Evolutionary conservation across 2,888 invertebrate species (phyloP), one percentile per base, ranked within the genome.

Genomic region (Deilephila elpenor): DNA sequence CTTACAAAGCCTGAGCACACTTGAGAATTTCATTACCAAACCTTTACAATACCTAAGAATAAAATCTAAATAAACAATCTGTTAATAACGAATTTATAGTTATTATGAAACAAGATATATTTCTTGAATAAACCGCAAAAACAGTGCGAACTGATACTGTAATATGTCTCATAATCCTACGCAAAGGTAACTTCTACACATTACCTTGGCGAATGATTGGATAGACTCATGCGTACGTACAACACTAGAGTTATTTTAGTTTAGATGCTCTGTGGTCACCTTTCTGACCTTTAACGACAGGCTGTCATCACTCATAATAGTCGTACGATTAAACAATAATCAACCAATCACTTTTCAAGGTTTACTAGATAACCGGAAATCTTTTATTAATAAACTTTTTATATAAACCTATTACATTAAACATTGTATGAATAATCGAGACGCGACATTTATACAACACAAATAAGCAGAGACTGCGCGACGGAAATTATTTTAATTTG

Each of bases 341-440:
- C 70, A 73, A 71, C 71, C 73, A 73, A 73, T 73, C 73, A 73
- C 73, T 73, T 73, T 71, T 73, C 73, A 73, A 73, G 73, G 73
- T 71, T 71, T 73, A 37, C 37, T 51, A 71, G 61, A 71, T 71
- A 71, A 61, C 61, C 70, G 73, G 71, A 73, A 71, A 71, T 71
- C 70, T 73, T 20, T 44, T 51, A 37, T 70, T 62, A 59, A 73
- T 67, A 51, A 11, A 59, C 56, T 37, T 71, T 53, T 71, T 71
- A 73, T 44, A 67, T 29, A 8, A 29, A 67, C 59, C 5, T 73
- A 56, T 59, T 71, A 67, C 67, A 67, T 67, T 67, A 67, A 25
- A 67, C 67, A 67, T 67, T 44, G 67, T 44, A 67, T 67, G 67
- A 20, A 67, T 67, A 67, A 67, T 67, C 25, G 25, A 67, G 67